Percentiles rank a stretch among this genome's conserved stretches.
Conservation (phyloP, 1,140 invertebrate species). For the Hycleus phaleratus region DNA sequence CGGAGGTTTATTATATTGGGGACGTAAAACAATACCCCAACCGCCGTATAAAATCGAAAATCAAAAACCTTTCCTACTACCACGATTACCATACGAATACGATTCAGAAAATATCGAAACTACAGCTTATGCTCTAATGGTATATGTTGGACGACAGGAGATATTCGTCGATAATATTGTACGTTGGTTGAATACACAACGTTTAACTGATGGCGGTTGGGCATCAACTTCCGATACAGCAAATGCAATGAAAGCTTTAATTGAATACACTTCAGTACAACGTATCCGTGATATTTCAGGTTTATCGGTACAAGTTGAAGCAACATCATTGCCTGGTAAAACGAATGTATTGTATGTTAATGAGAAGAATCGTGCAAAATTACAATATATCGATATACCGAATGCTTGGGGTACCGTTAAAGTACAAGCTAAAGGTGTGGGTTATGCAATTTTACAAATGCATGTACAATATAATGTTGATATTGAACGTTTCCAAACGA, state of each 20-base stretch:
- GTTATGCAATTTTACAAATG: conserved; percentile 87
- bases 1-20: conserved; percentile 81
- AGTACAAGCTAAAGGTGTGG: conserved; percentile 81
- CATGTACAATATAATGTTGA: conserved; percentile 94
- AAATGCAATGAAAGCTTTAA: conserved; percentile 80
- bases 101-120: conserved; percentile 89
- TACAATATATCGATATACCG: conserved; percentile 75
- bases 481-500: conserved; percentile 73
- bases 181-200: conserved; percentile 86
- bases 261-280: conserved; percentile 80
- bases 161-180: conserved; percentile 76
- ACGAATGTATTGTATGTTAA: conserved; percentile 55
- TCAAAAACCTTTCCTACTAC: conserved; percentile 82
- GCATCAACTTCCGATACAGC: conserved; percentile 87
- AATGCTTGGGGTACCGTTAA: conserved; percentile 89
- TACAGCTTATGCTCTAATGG: conserved; percentile 85
- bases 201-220: conserved; percentile 89
- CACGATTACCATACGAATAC: conserved; percentile 77
- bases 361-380: conserved; percentile 63
- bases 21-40: conserved; percentile 62
- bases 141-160: conserved; percentile 78
- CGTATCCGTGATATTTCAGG: conserved; percentile 81
- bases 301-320: conserved; percentile 72
- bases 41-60: conserved; percentile 81
- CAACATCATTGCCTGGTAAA: conserved; percentile 65